Conservation (phyloP, 2,888 invertebrate species). For the Ptilodon capucinus region DNA sequence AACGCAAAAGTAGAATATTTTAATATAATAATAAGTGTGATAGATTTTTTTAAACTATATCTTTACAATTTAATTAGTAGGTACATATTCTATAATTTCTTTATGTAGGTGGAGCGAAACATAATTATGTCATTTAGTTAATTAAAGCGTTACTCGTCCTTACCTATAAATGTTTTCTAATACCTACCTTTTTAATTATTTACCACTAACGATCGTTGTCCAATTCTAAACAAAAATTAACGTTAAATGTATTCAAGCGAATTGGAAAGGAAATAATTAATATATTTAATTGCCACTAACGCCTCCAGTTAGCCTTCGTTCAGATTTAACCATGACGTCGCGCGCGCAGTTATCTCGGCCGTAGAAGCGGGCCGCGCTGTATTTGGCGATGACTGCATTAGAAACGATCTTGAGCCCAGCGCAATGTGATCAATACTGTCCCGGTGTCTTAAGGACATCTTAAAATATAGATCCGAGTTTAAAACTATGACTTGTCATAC, state of each 20-base stretch:
- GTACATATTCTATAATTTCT: too few relatives aligned
- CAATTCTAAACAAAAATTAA: constrained; percentile 14
- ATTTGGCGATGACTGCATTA: constrained; percentile 72
- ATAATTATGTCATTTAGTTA: too few relatives aligned
- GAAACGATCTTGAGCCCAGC: constrained; percentile 38
- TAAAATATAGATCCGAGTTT: too few relatives aligned
- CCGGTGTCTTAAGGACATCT: too few relatives aligned
- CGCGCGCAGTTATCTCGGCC: constrained; percentile 47
- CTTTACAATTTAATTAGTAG: too few relatives aligned
- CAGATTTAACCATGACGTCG: constrained; percentile 75
- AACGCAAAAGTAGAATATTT: too few relatives aligned
- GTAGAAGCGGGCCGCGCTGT: constrained; percentile 60
- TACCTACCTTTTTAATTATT: neutral
- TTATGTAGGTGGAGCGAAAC: too few relatives aligned
- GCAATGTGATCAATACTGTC: neutral
- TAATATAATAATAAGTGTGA: too few relatives aligned
- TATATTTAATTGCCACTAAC: constrained; percentile 72
- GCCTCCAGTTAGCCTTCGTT: constrained; percentile 76
- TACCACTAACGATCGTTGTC: neutral
- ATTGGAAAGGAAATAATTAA: constrained; percentile 79
- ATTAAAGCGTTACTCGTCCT: neutral
- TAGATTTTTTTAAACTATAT: too few relatives aligned
- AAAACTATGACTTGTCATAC: too few relatives aligned
- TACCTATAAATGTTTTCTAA: neutral
- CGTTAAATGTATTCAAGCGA: constrained; percentile 52